Evolutionary conservation across 2,888 invertebrate genomes (phyloP).

Genomic region (Cephus nigrinus): DNA sequence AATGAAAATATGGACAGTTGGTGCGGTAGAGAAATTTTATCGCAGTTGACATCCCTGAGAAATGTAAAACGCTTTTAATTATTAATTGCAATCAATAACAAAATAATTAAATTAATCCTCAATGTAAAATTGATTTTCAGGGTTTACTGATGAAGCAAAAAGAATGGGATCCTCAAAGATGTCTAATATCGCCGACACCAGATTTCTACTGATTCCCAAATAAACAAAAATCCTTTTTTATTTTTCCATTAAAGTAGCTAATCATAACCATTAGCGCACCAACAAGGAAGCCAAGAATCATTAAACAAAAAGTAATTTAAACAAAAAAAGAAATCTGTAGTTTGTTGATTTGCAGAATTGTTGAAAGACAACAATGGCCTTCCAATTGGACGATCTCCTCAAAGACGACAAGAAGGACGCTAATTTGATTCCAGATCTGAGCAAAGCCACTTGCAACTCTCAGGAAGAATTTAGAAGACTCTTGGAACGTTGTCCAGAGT

Average conservation of each 20-base stretch:
- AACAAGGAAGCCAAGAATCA: no score
- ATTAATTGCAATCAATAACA: neutral
- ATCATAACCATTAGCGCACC: no score
- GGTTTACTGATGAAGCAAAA: constrained; percentile 68
- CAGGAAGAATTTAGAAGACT: constrained; percentile 86
- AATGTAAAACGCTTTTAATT: constrained; percentile 40
- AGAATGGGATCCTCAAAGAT: constrained; percentile 67
- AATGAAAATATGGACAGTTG: constrained; percentile 44
- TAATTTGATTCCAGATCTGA: constrained; percentile 85
- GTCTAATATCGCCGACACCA: constrained; percentile 53
- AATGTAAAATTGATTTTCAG: constrained; percentile 40
- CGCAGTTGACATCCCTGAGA: constrained; percentile 55
- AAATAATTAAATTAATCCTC: neutral
- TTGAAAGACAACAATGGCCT: constrained; percentile 67
- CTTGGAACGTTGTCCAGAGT: constrained; percentile 89
- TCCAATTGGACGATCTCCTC: constrained; percentile 85
- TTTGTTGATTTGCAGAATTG: constrained; percentile 27
- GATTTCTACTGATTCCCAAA: constrained; percentile 47
- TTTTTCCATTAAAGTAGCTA: no score
- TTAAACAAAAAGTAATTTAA: no score
- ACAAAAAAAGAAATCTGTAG: neutral
- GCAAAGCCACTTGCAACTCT: constrained; percentile 80
- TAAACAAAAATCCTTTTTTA: no score
- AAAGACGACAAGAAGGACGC: constrained; percentile 83
- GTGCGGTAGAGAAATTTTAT: constrained; percentile 56